phyloP scores from a whole-genome alignment of 2,888 invertebrate species.

The Pristionchus arcanus region DNA sequence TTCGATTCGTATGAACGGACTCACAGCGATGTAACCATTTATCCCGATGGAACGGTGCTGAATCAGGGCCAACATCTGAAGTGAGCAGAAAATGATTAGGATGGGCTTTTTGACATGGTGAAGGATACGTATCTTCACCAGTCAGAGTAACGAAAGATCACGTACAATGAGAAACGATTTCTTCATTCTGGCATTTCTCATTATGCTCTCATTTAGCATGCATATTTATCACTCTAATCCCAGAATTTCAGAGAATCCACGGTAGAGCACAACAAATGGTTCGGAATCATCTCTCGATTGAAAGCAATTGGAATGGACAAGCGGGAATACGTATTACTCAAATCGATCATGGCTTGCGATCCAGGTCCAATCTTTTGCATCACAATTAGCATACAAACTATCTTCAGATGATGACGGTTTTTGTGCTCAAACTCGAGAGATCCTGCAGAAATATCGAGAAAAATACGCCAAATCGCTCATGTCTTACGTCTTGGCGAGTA shows the following conservation, averaged over 20 bases:
- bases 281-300: slow-evolving; percentile 24
- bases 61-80: not conserved
- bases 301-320: not conserved
- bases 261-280: not conserved
- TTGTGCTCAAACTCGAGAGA: not conserved
- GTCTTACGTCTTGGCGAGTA: slow-evolving; percentile 3
- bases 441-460: not conserved
- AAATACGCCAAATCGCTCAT: slow-evolving; percentile 26
- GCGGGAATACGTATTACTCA: not conserved
- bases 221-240: not conserved
- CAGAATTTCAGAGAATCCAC: not conserved
- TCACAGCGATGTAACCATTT: not conserved
- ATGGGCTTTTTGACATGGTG: no score
- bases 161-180: no score
- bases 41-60: not conserved
- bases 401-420: not conserved
- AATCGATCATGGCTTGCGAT: slow-evolving; percentile 29
- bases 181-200: no score
- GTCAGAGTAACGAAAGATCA: no score
- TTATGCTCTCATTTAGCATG: no score
- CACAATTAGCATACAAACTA: not conserved
- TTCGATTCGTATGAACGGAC: not conserved
- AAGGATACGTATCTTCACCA: no score
- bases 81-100: not conserved
- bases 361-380: not conserved